Conservation (phyloP, 2,888 invertebrate species). For the Prionchulus punctatus region DNA sequence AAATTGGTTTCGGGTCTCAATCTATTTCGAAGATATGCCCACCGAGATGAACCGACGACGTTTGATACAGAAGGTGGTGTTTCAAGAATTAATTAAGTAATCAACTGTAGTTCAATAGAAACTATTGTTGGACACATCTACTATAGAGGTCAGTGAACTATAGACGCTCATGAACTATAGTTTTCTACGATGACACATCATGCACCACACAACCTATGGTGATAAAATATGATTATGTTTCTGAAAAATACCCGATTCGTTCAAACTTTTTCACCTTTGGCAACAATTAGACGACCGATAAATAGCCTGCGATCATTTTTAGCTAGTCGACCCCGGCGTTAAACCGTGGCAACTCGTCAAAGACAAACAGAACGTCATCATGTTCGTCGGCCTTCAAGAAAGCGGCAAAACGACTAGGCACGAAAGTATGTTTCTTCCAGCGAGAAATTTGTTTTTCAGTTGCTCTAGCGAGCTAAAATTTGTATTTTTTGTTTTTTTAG, state of each 20-base stretch:
- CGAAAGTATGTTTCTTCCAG: conserved; percentile 48
- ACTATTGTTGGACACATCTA: not conserved
- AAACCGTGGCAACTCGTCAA: conserved; percentile 90
- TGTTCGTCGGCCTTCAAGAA: conserved; percentile 99
- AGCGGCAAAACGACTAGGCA: conserved; percentile 97
- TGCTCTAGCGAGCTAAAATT: not conserved
- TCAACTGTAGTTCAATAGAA: no score
- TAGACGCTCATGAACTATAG: no score
- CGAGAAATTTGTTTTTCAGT: conserved; percentile 1
- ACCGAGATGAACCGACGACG: conserved; percentile 84
- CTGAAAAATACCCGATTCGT: no score
- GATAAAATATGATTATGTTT: no score
- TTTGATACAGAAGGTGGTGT: conserved; percentile 94
- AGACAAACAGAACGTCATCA: conserved; percentile 83
- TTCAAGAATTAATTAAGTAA: conserved; percentile 90
- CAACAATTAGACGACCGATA: not conserved
- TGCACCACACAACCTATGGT: no score
- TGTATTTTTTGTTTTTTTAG: conserved; percentile 25
- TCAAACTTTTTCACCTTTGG: not conserved
- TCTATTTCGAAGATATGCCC: conserved; percentile 99
- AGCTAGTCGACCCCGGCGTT: conserved; percentile 90
- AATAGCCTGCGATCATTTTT: no score
- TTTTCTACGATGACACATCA: no score
- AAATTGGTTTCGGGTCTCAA: conserved; percentile 51
- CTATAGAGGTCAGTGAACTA: not conserved